Conservation (phyloP, 2,888 invertebrate genomes). For the Ganaspis brasiliensis region DNA sequence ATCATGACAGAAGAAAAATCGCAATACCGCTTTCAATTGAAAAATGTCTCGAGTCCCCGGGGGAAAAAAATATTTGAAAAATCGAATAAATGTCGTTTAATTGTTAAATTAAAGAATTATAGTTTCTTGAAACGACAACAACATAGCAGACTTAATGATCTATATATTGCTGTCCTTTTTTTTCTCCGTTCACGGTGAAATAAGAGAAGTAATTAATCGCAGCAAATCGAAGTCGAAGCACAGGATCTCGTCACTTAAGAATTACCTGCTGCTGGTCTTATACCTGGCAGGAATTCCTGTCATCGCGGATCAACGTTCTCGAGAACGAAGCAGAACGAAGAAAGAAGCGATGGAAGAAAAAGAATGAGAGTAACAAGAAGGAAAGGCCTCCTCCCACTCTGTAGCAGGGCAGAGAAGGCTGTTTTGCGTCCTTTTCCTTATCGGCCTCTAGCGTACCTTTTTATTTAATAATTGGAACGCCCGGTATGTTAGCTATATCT, state of each 20-base stretch:
- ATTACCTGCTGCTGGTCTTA: conserved; percentile 62
- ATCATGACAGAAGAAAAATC: conserved; percentile 50
- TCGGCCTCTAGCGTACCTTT: conserved; percentile 65
- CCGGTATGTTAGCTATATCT: conserved; percentile 70
- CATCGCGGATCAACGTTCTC: conserved; percentile 73
- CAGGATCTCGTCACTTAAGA: conserved; percentile 47
- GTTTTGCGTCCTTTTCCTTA: conserved; percentile 68
- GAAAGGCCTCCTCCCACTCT: conserved; percentile 58
- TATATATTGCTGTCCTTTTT: conserved; percentile 25
- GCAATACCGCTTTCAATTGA: too few species aligned
- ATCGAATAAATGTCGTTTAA: conserved; percentile 15
- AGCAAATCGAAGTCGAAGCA: conserved; percentile 62
- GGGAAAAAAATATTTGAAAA: not conserved
- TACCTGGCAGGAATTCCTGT: conserved; percentile 72
- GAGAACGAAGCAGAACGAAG: conserved; percentile 60
- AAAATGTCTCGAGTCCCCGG: too few species aligned
- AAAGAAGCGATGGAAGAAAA: conserved; percentile 47
- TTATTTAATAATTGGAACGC: conserved; percentile 75
- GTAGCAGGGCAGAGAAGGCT: conserved; percentile 42
- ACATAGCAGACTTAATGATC: conserved; percentile 19
- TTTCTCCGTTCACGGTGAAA: conserved; percentile 53
- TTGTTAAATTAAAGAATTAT: conserved; percentile 51
- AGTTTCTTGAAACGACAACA: conserved; percentile 32
- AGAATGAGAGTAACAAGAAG: conserved; percentile 50
- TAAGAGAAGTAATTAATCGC: conserved; percentile 69